Evolutionary conservation across 2,888 invertebrate genomes (phyloP).

Genomic region (Phoronis australis): DNA sequence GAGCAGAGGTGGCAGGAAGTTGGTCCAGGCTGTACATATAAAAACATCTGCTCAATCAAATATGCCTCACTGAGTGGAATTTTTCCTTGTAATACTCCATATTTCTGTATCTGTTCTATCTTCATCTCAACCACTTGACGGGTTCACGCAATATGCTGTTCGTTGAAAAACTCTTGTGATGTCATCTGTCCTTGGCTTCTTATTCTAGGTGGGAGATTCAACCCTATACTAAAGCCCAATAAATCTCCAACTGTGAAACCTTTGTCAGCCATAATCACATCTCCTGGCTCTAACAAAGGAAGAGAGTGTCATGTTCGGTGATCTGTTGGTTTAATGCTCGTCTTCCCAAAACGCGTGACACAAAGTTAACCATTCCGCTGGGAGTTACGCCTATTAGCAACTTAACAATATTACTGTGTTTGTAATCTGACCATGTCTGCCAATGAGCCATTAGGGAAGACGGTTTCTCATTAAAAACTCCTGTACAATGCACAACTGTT

Average conservation of each 20-base stretch:
- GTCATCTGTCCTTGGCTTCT: slow-evolving; percentile 8
- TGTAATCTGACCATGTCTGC: slow-evolving; percentile 14
- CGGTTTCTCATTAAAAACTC: slow-evolving; percentile 12
- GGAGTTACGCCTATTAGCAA: slow-evolving; percentile 9
- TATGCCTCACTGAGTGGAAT: no score
- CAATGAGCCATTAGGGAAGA: slow-evolving; percentile 6
- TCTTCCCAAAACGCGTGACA: slow-evolving; percentile 15
- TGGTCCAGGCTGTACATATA: no score
- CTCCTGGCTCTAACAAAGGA: no score
- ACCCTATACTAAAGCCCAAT: slow-evolving; percentile 7
- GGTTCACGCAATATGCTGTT: slow-evolving; percentile 8
- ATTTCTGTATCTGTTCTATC: slow-evolving; percentile 14
- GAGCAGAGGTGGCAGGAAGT: no score
- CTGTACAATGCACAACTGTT: no score
- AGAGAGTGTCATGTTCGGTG: no score
- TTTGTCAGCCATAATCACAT: slow-evolving; percentile 11
- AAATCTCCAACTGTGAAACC: slow-evolving; percentile 16
- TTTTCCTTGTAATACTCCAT: slow-evolving; percentile 11
- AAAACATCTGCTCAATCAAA: no score
- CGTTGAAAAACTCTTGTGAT: slow-evolving; percentile 6
- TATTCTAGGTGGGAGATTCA: slow-evolving; percentile 12
- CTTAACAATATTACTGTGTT: slow-evolving; percentile 12
- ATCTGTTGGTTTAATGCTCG: slow-evolving; percentile 12
- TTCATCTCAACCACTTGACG: slow-evolving; percentile 14
- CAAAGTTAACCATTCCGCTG: slow-evolving; percentile 12